phyloP scores from a whole-genome alignment of 1,140 invertebrate species.

The Drosophila kohkoa region DNA sequence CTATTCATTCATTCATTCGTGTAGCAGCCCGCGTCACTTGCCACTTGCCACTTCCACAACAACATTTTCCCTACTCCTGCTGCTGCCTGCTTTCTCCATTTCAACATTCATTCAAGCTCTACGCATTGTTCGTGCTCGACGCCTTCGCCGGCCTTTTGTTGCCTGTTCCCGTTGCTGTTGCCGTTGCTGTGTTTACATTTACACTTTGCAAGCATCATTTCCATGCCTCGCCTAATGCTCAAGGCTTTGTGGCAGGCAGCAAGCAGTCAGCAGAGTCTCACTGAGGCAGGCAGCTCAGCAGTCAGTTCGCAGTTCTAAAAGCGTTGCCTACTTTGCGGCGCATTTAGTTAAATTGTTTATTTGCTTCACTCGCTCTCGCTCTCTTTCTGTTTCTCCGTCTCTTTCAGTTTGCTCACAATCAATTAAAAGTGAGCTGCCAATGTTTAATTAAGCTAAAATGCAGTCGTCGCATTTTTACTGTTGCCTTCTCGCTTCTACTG shows the following conservation, averaged over 20 bases:
- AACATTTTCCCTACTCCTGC: background rate
- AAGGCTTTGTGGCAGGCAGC: conserved; percentile 45
- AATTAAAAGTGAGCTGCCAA: conserved; percentile 79
- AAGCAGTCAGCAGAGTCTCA: background rate
- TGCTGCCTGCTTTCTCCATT: conserved; percentile 4
- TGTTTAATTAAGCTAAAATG: conserved; percentile 83
- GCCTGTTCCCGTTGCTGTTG: conserved; percentile 54
- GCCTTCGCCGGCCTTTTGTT: conserved; percentile 76
- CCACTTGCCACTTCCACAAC: conserved; percentile 7
- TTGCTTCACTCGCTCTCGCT: conserved; percentile 45
- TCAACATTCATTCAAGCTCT: conserved; percentile 61
- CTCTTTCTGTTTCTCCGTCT: background rate
- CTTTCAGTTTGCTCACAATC: conserved; percentile 79
- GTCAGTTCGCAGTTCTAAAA: conserved; percentile 44
- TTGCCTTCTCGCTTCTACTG: conserved; percentile 10
- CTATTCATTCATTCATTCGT: conserved; percentile 74
- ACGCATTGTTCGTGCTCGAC: conserved; percentile 80
- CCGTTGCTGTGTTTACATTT: conserved; percentile 74
- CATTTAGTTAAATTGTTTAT: conserved; percentile 84
- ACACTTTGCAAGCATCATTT: conserved; percentile 79
- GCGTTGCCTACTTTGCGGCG: conserved; percentile 77
- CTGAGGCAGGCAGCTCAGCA: background rate
- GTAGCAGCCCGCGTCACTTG: conserved; percentile 20
- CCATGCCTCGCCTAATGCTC: conserved; percentile 63
- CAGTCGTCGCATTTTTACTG: conserved; percentile 49